Conservation (phyloP, 2,797 vertebrate genomes). For the Carapus acus region DNA sequence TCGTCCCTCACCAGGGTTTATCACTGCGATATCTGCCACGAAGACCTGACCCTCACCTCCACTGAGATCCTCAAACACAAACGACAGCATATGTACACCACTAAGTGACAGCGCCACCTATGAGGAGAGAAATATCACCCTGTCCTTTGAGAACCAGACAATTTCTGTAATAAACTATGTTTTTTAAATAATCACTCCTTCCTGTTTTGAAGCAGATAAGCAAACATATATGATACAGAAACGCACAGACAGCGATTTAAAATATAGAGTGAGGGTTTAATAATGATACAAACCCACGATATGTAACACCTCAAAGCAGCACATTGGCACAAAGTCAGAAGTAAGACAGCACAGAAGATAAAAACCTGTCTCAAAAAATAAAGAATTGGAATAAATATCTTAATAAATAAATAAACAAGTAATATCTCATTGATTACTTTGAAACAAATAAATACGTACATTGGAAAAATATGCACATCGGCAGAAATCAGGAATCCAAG, state of each 20-base stretch:
- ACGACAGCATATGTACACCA: slow-evolving; percentile 71
- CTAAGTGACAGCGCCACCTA: slow-evolving; percentile 24
- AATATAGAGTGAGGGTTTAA: slow-evolving; percentile 87
- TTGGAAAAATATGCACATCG: slow-evolving; percentile 79
- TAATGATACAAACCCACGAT: slow-evolving; percentile 85
- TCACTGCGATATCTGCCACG: slow-evolving; percentile 77
- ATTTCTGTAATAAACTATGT: slow-evolving; percentile 4
- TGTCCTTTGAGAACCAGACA: background rate
- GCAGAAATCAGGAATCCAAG: slow-evolving; percentile 72
- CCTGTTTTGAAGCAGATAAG: background rate
- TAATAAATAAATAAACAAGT: slow-evolving; percentile 82
- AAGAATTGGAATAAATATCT: slow-evolving; percentile 82
- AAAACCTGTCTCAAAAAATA: slow-evolving; percentile 80
- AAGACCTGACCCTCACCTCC: slow-evolving; percentile 79
- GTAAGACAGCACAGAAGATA: slow-evolving; percentile 81
- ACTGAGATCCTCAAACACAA: slow-evolving; percentile 87
- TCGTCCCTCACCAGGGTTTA: slow-evolving; percentile 70
- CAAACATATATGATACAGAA: slow-evolving; percentile 34
- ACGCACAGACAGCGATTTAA: slow-evolving; percentile 59
- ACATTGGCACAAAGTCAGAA: slow-evolving; percentile 84
- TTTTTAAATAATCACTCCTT: slow-evolving; percentile 4
- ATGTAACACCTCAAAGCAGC: slow-evolving; percentile 85
- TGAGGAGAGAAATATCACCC: slow-evolving; percentile 3
- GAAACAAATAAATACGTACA: slow-evolving; percentile 79
- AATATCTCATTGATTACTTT: slow-evolving; percentile 78